A percentile compares a stretch with the other conserved stretches of the same genome.
phyloP scores from a whole-genome alignment of 2,113 vertebrate species.

The Daubentonia madagascariensis region DNA sequence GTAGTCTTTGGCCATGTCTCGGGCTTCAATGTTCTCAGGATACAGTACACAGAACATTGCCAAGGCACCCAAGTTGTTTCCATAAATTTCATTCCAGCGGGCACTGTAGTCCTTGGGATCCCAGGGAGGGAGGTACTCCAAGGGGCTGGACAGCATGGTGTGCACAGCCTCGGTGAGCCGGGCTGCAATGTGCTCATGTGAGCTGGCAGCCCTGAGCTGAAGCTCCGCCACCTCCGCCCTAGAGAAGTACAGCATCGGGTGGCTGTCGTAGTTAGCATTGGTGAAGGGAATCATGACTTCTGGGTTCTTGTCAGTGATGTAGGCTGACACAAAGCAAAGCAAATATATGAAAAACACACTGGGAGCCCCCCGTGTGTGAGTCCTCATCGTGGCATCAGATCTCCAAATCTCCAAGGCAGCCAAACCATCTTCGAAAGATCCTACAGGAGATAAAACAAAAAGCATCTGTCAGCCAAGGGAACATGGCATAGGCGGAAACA shows the following conservation, averaged over 20 bases:
- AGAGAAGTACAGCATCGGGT: slow-evolving; percentile 97
- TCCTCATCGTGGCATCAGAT: slow-evolving; percentile 96
- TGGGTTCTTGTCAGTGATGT: slow-evolving; percentile 77
- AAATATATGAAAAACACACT: slow-evolving; percentile 96
- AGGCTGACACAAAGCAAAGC: slow-evolving; percentile 85
- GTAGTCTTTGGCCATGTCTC: slow-evolving; percentile 93
- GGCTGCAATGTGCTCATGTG: slow-evolving; percentile 88
- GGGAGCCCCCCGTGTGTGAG: slow-evolving; percentile 95
- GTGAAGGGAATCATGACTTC: slow-evolving; percentile 90
- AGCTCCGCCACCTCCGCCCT: slow-evolving; percentile 88
- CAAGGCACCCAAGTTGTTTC: slow-evolving; percentile 96
- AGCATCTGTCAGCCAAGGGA: slow-evolving; percentile 38
- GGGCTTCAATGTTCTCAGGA: slow-evolving; percentile 93
- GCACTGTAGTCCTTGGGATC: slow-evolving; percentile 93
- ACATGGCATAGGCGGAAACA: background rate
- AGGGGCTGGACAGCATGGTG: slow-evolving; percentile 91
- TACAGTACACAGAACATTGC: slow-evolving; percentile 97
- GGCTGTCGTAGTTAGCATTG: slow-evolving; percentile 94
- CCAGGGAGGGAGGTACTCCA: slow-evolving; percentile 97
- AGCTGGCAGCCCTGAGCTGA: slow-evolving; percentile 84
- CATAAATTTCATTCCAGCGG: slow-evolving; percentile 98
- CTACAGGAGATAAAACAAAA: slow-evolving; percentile 56
- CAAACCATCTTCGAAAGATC: slow-evolving; percentile 89
- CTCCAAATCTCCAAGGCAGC: slow-evolving; percentile 84
- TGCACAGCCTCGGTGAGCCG: slow-evolving; percentile 91